Evolutionary conservation across 2,888 invertebrate genomes (phyloP).

Genomic region (Chaitophorus viminalis): DNA sequence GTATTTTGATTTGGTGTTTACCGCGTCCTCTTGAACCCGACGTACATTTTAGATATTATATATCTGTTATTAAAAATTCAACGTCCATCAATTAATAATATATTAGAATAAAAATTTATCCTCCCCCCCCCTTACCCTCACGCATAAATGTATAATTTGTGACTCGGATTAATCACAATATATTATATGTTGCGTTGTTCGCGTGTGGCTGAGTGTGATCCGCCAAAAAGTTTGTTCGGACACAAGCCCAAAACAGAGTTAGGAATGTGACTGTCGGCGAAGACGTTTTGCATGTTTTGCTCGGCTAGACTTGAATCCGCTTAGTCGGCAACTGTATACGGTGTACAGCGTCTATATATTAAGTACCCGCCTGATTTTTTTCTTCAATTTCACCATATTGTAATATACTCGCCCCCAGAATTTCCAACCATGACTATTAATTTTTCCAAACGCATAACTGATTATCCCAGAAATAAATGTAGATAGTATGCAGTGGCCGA

Average conservation of each 20-base stretch:
- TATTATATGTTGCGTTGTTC: background rate
- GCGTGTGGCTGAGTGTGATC: background rate
- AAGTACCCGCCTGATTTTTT: background rate
- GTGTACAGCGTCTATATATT: background rate
- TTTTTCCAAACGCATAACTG: slow-evolving; percentile 11
- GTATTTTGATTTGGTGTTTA: slow-evolving; percentile 34
- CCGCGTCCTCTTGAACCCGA: background rate
- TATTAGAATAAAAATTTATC: too few species aligned
- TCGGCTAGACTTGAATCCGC: slow-evolving; percentile 22
- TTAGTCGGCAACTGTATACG: background rate
- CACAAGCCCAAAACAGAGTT: background rate
- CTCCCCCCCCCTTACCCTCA: too few species aligned
- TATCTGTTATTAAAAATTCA: background rate
- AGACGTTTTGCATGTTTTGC: slow-evolving; percentile 46
- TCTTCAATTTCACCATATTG: too few species aligned
- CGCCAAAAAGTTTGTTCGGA: background rate
- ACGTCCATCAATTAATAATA: background rate
- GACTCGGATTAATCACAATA: background rate
- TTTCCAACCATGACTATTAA: background rate
- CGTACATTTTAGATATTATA: too few species aligned
- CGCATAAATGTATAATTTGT: slow-evolving; percentile 9
- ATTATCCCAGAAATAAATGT: slow-evolving; percentile 21
- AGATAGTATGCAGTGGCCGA: background rate
- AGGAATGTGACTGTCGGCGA: background rate
- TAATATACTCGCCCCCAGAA: background rate